Percentiles rank a stretch among this genome's conserved stretches.
phyloP scores from a whole-genome alignment of 2,888 invertebrate species.

The Melieria crassipennis region DNA sequence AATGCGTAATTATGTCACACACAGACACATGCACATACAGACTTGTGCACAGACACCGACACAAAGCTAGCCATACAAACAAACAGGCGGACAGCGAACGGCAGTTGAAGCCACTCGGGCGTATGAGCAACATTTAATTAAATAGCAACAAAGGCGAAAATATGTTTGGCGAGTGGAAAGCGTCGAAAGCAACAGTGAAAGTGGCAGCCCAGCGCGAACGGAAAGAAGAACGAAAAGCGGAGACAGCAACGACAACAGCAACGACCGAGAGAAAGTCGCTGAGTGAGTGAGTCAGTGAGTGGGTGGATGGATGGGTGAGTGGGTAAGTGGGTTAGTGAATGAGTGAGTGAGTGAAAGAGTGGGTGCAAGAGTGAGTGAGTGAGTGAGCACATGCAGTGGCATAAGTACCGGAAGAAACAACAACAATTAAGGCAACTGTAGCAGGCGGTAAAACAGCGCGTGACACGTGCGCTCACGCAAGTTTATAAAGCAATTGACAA shows the following conservation, averaged over 20 bases:
- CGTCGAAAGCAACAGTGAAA: too few relatives aligned
- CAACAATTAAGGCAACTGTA: neutral
- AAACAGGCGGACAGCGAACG: constrained; percentile 1
- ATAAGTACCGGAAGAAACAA: neutral
- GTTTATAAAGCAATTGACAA: too few relatives aligned
- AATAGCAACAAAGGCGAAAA: constrained; percentile 47
- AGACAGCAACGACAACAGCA: neutral
- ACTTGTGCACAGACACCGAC: constrained; percentile 1
- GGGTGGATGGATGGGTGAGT: neutral
- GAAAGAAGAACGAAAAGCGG: constrained; percentile 13
- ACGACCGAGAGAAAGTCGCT: neutral
- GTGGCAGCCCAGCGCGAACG: too few relatives aligned
- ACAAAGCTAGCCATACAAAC: neutral
- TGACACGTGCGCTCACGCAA: too few relatives aligned
- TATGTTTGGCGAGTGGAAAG: too few relatives aligned
- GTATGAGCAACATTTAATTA: constrained; percentile 52
- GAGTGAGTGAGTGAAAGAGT: neutral
- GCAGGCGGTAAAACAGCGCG: neutral
- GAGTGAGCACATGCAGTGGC: neutral
- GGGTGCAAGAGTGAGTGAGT: neutral
- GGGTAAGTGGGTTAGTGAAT: neutral
- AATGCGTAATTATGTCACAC: constrained; percentile 46
- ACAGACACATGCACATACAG: constrained; percentile 38
- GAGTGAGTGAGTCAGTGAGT: neutral
- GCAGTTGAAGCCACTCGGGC: constrained; percentile 20